A percentile compares a stretch with the other conserved stretches of the same genome.
phyloP scores from a whole-genome alignment of 2,113 vertebrate genomes.

The Natator depressus region DNA sequence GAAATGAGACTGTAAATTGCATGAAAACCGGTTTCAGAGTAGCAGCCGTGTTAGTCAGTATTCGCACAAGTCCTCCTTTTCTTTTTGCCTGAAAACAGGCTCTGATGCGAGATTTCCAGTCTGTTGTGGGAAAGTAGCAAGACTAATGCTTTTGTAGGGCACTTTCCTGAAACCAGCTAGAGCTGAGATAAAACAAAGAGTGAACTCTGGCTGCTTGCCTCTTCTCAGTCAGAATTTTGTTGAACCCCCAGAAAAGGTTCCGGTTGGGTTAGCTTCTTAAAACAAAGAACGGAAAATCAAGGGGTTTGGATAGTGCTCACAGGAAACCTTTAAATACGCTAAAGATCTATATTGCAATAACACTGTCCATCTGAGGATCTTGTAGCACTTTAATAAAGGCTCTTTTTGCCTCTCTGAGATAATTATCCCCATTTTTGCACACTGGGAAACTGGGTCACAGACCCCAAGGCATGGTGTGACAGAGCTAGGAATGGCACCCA shows the following conservation, averaged over 20 bases:
- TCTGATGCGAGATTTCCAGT: background rate
- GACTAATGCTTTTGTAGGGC: background rate
- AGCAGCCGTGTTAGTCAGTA: no score
- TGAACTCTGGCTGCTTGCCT: background rate
- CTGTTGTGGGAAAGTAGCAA: fast-evolving
- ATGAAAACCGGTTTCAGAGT: background rate
- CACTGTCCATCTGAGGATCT: background rate
- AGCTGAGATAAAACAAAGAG: background rate
- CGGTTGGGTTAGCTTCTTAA: background rate
- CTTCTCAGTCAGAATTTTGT: fast-evolving
- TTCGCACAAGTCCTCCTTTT: no score
- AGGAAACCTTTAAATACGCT: background rate
- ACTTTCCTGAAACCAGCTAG: fast-evolving
- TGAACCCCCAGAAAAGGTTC: background rate
- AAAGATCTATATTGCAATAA: background rate
- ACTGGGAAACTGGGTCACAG: background rate
- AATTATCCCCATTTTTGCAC: background rate
- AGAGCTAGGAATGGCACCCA: fast-evolving
- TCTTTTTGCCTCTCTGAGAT: background rate
- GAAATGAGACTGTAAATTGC: background rate
- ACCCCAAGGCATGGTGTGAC: fast-evolving
- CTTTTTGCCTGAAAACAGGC: background rate
- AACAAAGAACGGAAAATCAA: background rate
- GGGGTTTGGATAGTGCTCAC: background rate
- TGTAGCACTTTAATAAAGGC: background rate